These are phyloP conservation scores for Agraylea sexmaculata DNA, from an alignment of 1,140 invertebrate genomes.

Conservation along the genomic window DNA sequence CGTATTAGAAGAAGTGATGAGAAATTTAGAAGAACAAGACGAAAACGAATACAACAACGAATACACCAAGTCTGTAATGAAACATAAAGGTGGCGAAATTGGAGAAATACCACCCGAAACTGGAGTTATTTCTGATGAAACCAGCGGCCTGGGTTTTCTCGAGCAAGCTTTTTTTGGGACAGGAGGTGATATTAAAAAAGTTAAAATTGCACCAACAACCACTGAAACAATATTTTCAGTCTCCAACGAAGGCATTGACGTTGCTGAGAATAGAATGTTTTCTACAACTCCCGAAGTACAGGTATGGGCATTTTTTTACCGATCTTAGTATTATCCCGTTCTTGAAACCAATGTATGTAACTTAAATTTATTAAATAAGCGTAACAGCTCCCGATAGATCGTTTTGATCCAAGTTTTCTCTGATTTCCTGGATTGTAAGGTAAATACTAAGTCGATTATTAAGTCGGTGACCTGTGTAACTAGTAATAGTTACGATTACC, in stretches of 20 bases:
- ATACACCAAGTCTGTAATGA: slow-evolving; percentile 35
- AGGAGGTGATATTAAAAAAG: slow-evolving; percentile 4
- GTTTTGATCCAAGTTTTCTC: too few species aligned
- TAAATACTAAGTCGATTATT: too few species aligned
- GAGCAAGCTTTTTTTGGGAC: neutral
- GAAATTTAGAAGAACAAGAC: slow-evolving; percentile 39
- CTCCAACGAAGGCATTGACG: slow-evolving; percentile 1
- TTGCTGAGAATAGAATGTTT: slow-evolving; percentile 11
- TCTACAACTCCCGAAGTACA: slow-evolving; percentile 10
- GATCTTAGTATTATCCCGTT: too few species aligned
- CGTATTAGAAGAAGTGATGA: slow-evolving; percentile 41
- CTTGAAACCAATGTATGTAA: too few species aligned
- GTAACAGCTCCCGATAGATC: too few species aligned
- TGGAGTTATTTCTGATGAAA: neutral
- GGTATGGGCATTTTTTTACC: too few species aligned
- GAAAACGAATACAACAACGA: slow-evolving; percentile 38
- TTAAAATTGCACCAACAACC: neutral
- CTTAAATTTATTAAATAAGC: too few species aligned
- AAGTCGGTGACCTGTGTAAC: too few species aligned
- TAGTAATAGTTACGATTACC: neutral
- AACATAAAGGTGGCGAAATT: slow-evolving; percentile 40
- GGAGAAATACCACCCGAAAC: slow-evolving; percentile 33
- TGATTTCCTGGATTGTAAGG: too few species aligned
- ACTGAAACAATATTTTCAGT: neutral
- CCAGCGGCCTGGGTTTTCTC: too few species aligned